A percentile compares a stretch with the other conserved stretches of the same genome.
Conservation (phyloP, 2,888 invertebrate genomes). For the Notodonta dromedarius region DNA sequence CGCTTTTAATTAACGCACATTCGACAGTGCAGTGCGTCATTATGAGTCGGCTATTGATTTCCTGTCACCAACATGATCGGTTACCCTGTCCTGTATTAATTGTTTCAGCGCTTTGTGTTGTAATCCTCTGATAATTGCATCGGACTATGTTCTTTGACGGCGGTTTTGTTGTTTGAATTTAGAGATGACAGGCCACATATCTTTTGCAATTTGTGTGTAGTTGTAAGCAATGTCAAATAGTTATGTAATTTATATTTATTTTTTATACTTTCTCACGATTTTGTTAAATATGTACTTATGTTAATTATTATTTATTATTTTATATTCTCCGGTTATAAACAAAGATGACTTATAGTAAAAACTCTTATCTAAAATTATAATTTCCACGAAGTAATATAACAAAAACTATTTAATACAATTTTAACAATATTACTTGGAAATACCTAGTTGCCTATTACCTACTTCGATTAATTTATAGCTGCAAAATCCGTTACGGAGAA, state of each 20-base stretch:
- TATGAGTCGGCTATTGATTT: slow-evolving; percentile 34
- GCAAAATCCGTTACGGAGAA: not conserved
- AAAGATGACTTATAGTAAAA: too few relatives aligned
- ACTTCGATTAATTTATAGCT: not conserved
- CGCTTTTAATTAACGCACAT: slow-evolving; percentile 28
- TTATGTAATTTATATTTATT: too few relatives aligned
- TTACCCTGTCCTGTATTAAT: slow-evolving; percentile 35
- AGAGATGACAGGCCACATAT: not conserved
- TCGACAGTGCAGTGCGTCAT: slow-evolving; percentile 24
- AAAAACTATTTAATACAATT: not conserved
- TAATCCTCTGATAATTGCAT: slow-evolving; percentile 28
- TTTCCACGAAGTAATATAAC: too few relatives aligned
- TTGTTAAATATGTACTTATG: too few relatives aligned
- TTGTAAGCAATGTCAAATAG: too few relatives aligned
- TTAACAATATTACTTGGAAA: not conserved
- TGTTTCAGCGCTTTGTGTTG: slow-evolving; percentile 35
- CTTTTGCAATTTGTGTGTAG: too few relatives aligned
- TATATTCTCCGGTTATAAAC: too few relatives aligned
- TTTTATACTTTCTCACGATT: too few relatives aligned
- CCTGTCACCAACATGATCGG: slow-evolving; percentile 33
- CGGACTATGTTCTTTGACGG: slow-evolving; percentile 9
- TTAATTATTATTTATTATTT: too few relatives aligned
- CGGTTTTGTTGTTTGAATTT: slow-evolving; percentile 1
- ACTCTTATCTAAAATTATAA: too few relatives aligned
- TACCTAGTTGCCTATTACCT: not conserved